Conservation (phyloP, 30 jellyfish, hydroid and myxozoan species). For the Phacellophora camtschatica region DNA sequence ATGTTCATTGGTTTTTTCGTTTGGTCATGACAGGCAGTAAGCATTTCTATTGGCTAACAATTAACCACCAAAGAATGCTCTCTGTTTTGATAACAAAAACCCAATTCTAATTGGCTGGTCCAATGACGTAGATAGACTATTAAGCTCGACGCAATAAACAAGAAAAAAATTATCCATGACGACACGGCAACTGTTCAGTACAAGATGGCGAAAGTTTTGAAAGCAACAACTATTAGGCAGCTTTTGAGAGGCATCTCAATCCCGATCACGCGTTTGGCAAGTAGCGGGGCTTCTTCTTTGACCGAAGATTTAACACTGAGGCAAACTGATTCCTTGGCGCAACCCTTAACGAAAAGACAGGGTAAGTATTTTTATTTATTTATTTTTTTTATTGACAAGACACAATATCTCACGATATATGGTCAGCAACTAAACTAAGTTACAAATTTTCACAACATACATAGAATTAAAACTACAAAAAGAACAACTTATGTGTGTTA, state of each 20-base stretch:
- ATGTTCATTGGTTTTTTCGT: background rate
- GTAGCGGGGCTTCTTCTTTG: background rate
- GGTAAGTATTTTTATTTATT: slow-evolving; percentile 15
- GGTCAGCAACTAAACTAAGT: too few species aligned
- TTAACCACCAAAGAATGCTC: too few species aligned
- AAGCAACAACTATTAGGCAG: slow-evolving; percentile 17
- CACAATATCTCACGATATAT: too few species aligned
- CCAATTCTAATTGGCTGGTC: background rate
- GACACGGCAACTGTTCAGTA: background rate
- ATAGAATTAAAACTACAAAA: background rate
- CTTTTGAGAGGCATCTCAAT: background rate
- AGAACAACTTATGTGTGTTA: background rate
- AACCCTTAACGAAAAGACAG: slow-evolving; percentile 48
- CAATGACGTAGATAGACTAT: background rate
- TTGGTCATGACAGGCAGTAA: too few species aligned
- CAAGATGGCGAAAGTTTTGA: slow-evolving; percentile 39
- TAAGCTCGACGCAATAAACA: background rate
- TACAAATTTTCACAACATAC: background rate
- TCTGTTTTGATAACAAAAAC: too few species aligned
- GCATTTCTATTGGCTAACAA: too few species aligned
- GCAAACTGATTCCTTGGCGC: slow-evolving; percentile 32
- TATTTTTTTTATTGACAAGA: background rate
- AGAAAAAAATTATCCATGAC: background rate
- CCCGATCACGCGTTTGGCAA: background rate
- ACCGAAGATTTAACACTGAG: slow-evolving; percentile 21